Conservation (phyloP, 2,797 vertebrate genomes). For the Prionace glauca region DNA sequence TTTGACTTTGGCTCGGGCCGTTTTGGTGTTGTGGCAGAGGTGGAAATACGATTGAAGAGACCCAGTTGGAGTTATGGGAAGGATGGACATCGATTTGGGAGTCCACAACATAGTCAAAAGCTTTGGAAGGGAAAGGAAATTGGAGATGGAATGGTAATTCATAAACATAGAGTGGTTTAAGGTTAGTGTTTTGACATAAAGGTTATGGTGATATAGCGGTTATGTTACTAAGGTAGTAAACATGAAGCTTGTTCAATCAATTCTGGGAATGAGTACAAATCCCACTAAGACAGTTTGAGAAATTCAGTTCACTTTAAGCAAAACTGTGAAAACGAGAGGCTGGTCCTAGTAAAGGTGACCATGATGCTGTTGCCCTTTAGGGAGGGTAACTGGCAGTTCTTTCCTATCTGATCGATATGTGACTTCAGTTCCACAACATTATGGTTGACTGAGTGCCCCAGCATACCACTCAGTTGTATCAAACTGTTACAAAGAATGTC, state of each 20-base stretch:
- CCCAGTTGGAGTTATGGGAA: background rate
- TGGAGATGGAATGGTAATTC: background rate
- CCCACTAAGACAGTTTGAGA: background rate
- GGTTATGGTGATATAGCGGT: background rate
- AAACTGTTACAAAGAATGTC: background rate
- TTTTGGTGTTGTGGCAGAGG: background rate
- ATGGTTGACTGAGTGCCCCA: background rate
- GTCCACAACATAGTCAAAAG: background rate
- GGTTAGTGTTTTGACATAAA: background rate
- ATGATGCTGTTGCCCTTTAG: background rate
- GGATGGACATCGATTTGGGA: background rate
- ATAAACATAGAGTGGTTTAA: background rate
- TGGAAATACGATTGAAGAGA: background rate
- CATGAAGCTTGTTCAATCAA: background rate
- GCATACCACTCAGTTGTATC: background rate
- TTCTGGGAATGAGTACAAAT: background rate
- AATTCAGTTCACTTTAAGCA: background rate
- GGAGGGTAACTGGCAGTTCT: background rate
- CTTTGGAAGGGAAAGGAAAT: background rate
- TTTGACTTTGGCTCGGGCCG: background rate
- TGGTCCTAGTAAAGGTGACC: background rate
- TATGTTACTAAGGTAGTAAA: background rate
- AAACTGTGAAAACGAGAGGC: background rate
- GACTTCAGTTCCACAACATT: background rate
- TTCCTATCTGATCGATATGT: background rate